Conservation (phyloP, 1,140 invertebrate genomes). For the Musca domestica region DNA sequence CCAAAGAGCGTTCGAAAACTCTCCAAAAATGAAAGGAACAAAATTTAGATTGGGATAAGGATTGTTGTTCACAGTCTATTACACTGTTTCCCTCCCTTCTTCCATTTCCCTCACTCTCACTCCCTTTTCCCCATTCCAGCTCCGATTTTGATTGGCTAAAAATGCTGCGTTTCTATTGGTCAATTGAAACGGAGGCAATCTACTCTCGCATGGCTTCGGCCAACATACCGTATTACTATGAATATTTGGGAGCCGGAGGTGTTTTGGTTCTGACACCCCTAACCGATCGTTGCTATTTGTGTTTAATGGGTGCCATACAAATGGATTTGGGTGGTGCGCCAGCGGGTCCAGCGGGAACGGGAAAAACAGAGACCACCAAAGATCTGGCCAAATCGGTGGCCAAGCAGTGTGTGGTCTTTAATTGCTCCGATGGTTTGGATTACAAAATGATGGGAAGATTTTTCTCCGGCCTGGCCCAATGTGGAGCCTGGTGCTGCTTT, state of each 20-base stretch:
- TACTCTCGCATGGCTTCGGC: slow-evolving; percentile 75
- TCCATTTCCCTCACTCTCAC: neutral
- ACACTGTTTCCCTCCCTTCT: slow-evolving; percentile 27
- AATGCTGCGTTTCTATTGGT: slow-evolving; percentile 90
- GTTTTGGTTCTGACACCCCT: slow-evolving; percentile 77
- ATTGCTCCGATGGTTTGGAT: slow-evolving; percentile 82
- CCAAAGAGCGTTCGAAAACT: slow-evolving; percentile 65
- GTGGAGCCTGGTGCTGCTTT: slow-evolving; percentile 89
- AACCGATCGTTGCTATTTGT: slow-evolving; percentile 81
- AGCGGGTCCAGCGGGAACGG: slow-evolving; percentile 82
- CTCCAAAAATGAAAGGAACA: slow-evolving; percentile 62
- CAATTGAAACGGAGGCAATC: slow-evolving; percentile 72
- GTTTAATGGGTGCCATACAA: slow-evolving; percentile 83
- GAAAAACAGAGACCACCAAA: slow-evolving; percentile 94
- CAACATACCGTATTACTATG: slow-evolving; percentile 83
- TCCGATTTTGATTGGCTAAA: slow-evolving; percentile 85
- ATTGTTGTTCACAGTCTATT: neutral
- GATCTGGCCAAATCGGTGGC: slow-evolving; percentile 85
- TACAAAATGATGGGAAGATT: slow-evolving; percentile 87
- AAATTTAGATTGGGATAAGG: neutral
- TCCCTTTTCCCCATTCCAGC: slow-evolving; percentile 50
- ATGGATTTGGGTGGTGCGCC: slow-evolving; percentile 82
- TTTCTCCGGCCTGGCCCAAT: slow-evolving; percentile 82
- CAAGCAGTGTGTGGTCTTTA: slow-evolving; percentile 88
- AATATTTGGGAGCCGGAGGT: slow-evolving; percentile 84